Evolutionary conservation across 2,888 invertebrate genomes (phyloP).

Genomic region (Alentia gelatinosa): DNA sequence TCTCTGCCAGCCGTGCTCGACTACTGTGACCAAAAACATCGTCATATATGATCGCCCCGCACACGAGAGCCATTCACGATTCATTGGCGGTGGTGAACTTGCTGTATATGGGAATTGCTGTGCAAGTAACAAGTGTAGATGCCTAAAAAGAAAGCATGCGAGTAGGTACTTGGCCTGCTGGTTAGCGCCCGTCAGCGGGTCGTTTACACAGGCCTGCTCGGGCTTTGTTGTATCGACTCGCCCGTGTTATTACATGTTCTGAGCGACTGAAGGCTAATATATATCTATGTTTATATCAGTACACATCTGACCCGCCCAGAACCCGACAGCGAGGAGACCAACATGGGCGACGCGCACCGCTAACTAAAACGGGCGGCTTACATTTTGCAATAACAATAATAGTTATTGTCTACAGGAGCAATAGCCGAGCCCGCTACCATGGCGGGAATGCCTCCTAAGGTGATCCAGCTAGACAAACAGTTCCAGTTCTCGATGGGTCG

Average conservation of each 20-base stretch:
- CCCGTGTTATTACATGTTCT: neutral
- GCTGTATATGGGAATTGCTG: too few relatives aligned
- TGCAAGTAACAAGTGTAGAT: too few relatives aligned
- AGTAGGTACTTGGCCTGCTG: too few relatives aligned
- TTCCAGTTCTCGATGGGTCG: neutral
- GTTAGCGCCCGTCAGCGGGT: neutral
- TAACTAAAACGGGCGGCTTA: neutral
- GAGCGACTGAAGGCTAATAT: neutral
- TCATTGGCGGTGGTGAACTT: too few relatives aligned
- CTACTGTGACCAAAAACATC: neutral
- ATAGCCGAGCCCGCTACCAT: neutral
- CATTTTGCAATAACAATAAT: neutral
- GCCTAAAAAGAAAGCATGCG: too few relatives aligned
- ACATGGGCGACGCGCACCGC: too few relatives aligned
- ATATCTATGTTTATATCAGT: neutral
- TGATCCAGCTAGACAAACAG: slow-evolving; percentile 27
- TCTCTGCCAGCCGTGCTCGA: neutral
- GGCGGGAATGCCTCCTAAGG: neutral
- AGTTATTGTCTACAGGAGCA: neutral
- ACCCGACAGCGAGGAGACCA: neutral
- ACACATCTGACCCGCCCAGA: neutral
- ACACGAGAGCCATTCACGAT: neutral
- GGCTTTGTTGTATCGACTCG: neutral
- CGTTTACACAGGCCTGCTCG: neutral
- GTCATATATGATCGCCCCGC: neutral